Percentiles rank a stretch among this genome's conserved stretches.
Evolutionary conservation across 2,888 invertebrate genomes (phyloP).

Genomic region (Notodonta ziczac): DNA sequence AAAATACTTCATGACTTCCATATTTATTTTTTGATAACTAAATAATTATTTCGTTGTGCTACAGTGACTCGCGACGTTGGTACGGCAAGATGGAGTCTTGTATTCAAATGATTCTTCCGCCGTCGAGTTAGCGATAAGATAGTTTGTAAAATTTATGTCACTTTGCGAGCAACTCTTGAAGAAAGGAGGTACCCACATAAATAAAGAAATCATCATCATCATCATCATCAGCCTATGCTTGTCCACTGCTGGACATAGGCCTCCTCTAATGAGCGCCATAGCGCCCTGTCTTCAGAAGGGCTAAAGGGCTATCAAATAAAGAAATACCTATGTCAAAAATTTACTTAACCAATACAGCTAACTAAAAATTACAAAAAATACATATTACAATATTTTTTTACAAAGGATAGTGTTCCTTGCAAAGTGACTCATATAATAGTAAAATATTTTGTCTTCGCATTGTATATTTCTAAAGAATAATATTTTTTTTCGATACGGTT

Average conservation of each 20-base stretch:
- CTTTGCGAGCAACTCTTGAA: constrained; percentile 44
- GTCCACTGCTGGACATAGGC: too few relatives aligned
- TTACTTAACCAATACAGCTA: neutral
- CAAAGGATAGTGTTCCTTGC: constrained; percentile 42
- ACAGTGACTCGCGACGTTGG: constrained; percentile 75
- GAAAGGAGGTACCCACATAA: neutral
- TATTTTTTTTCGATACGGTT: constrained; percentile 50
- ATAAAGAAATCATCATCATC: too few relatives aligned
- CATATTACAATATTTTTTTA: neutral
- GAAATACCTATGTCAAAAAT: neutral
- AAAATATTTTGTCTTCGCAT: constrained; percentile 55
- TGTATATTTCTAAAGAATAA: constrained; percentile 45
- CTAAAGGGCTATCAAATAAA: too few relatives aligned
- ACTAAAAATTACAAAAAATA: too few relatives aligned
- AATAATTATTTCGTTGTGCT: constrained; percentile 58
- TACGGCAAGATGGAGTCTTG: constrained; percentile 60
- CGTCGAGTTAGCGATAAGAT: constrained; percentile 42
- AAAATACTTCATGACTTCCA: constrained; percentile 19
- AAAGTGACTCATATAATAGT: constrained; percentile 32
- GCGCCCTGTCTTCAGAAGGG: too few relatives aligned
- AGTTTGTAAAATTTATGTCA: constrained; percentile 40
- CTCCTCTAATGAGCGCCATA: too few relatives aligned
- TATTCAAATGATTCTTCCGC: constrained; percentile 56
- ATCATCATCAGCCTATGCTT: too few relatives aligned
- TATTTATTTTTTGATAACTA: constrained; percentile 24